These are phyloP conservation scores for Saccostrea glomerata DNA, from an alignment of 1,140 invertebrate species.

Conservation along the genomic window DNA sequence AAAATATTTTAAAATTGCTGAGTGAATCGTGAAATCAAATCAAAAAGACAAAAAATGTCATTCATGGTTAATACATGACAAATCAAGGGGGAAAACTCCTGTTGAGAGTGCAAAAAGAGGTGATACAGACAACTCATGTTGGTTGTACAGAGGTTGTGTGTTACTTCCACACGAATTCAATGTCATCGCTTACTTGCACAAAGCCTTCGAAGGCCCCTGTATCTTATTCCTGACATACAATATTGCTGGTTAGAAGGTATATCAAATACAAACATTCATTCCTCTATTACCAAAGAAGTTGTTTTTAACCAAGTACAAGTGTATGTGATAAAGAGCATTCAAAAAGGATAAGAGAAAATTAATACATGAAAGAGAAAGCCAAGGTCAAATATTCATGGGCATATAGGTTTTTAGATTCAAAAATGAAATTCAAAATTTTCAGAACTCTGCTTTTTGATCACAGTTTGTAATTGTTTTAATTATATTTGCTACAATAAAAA, in stretches of 20 bases:
- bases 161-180: background rate
- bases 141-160: background rate
- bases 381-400: too few species aligned
- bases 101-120: background rate
- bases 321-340: too few species aligned
- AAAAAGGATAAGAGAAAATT: too few species aligned
- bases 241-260: background rate
- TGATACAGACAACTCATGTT: background rate
- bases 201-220: background rate
- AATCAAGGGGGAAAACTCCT: background rate
- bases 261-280: too few species aligned
- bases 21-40: background rate
- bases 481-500: too few species aligned
- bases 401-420: too few species aligned
- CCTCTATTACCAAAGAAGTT: too few species aligned
- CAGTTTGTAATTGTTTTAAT: too few species aligned
- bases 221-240: background rate
- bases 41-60: background rate
- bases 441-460: too few species aligned
- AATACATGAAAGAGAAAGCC: too few species aligned
- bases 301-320: too few species aligned
- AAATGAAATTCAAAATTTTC: too few species aligned
- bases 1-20: background rate
- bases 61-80: background rate
- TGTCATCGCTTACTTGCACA: conserved; percentile 12